Evolutionary conservation across 2,888 invertebrate genomes (phyloP).

Genomic region (Epinotia ramella): DNA sequence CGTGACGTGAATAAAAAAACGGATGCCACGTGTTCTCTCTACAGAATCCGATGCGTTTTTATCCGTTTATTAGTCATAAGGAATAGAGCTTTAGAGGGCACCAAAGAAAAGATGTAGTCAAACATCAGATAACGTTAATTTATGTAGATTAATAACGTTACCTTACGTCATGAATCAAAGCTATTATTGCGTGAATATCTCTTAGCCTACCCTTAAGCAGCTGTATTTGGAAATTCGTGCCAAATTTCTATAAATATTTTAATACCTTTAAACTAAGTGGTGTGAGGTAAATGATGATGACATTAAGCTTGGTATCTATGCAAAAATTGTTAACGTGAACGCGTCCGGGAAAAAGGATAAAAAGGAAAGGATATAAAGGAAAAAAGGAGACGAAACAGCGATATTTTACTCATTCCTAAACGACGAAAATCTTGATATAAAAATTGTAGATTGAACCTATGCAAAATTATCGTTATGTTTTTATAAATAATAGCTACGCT

Average conservation of each 20-base stretch:
- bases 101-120: background rate
- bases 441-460: constrained; percentile 10
- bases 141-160: background rate
- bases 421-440: constrained; percentile 6
- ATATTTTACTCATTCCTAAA: background rate
- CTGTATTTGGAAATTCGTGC: constrained; percentile 30
- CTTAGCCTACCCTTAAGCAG: background rate
- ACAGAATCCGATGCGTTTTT: too few species aligned
- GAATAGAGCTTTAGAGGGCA: background rate
- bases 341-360: constrained; percentile 49
- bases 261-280: constrained; percentile 69
- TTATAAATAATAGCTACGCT: constrained; percentile 26
- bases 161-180: background rate
- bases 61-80: too few species aligned
- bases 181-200: background rate
- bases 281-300: constrained; percentile 74
- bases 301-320: constrained; percentile 65
- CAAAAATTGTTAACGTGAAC: constrained; percentile 61
- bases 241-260: constrained; percentile 45
- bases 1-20: too few species aligned
- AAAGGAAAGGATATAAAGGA: constrained; percentile 42
- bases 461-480: background rate
- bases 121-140: background rate
- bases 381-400: constrained; percentile 37
- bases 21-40: too few species aligned